Evolutionary conservation across 2,888 invertebrate genomes (phyloP).

Genomic region (Aphodius sticticus): DNA sequence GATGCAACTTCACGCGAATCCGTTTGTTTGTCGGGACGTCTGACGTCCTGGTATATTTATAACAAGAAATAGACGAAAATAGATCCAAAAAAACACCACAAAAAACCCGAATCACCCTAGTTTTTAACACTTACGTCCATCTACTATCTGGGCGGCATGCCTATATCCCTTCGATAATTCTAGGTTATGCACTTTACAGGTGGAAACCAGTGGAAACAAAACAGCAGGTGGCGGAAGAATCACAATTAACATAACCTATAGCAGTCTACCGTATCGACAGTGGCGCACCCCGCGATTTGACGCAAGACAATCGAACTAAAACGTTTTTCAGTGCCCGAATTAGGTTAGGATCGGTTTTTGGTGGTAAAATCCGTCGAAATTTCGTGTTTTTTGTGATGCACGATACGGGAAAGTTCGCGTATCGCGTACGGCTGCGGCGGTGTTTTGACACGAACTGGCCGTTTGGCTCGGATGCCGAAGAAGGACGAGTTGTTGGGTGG

Average conservation of each 20-base stretch:
- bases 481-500: not conserved
- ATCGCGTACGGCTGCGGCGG: not conserved
- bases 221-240: not conserved
- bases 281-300: not conserved
- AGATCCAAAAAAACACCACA: not conserved
- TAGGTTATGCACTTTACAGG: not conserved
- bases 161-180: not conserved
- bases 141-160: not conserved
- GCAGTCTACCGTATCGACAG: not conserved
- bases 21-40: not conserved
- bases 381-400: not conserved
- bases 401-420: not conserved
- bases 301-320: not conserved
- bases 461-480: not conserved
- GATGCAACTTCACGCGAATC: not conserved
- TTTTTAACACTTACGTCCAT: not conserved
- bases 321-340: not conserved
- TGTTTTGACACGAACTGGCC: conserved; percentile 4
- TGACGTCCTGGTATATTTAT: not conserved
- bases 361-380: not conserved
- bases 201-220: not conserved
- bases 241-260: not conserved
- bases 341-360: too few species aligned
- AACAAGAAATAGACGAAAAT: not conserved
- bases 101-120: not conserved